Evolutionary conservation across 2,797 vertebrate genomes (phyloP).

Genomic region (Hylomyscus alleni): DNA sequence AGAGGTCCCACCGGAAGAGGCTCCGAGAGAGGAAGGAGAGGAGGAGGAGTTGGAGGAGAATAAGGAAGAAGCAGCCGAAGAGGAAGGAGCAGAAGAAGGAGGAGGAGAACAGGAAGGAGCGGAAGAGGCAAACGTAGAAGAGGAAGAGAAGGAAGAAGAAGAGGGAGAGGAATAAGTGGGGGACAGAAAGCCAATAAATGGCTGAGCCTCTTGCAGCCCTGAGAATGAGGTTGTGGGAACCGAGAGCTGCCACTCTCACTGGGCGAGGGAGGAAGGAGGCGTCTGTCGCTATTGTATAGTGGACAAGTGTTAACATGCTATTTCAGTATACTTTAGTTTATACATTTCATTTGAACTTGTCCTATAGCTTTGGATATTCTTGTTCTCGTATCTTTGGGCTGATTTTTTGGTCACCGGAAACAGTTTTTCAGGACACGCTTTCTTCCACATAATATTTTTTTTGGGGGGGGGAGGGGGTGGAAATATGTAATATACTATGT

Average conservation of each 20-base stretch:
- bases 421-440: slow-evolving; percentile 3
- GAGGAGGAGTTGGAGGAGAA: fast-evolving
- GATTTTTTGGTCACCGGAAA: slow-evolving; percentile 49
- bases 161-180: neutral
- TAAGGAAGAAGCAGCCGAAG: neutral
- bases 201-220: neutral
- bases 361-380: neutral
- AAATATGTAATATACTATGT: neutral
- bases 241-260: neutral
- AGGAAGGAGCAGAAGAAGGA: fast-evolving
- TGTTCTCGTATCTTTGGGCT: neutral
- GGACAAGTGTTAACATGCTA: slow-evolving; percentile 36
- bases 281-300: neutral
- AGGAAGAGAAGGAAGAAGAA: fast-evolving
- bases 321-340: slow-evolving; percentile 50
- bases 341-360: slow-evolving; percentile 58
- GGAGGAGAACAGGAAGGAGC: no score
- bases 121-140: fast-evolving
- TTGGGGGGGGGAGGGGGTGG: neutral
- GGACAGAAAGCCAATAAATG: slow-evolving; percentile 5
- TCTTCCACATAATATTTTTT: slow-evolving; percentile 22
- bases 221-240: neutral
- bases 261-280: neutral
- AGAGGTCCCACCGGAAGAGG: neutral
- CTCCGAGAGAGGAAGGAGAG: fast-evolving